phyloP scores from a whole-genome alignment of 2,888 invertebrate genomes.

The Geophilus truncorum region DNA sequence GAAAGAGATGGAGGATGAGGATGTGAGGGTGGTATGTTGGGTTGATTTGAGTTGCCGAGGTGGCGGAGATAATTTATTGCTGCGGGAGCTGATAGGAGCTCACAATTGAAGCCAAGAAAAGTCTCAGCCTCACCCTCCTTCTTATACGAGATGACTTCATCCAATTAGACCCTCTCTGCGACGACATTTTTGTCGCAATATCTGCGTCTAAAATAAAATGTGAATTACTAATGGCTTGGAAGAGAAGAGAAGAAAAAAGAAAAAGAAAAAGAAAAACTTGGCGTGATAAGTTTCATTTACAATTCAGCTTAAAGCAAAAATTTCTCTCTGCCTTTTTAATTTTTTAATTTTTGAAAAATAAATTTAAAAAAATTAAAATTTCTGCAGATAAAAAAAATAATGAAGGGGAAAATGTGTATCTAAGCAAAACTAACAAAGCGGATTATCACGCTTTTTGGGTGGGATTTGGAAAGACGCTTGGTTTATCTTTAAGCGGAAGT shows the following conservation, averaged over 20 bases:
- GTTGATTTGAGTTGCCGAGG: background rate
- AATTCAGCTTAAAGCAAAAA: too few species aligned
- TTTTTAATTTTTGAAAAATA: too few species aligned
- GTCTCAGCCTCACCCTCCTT: background rate
- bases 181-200: background rate
- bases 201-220: background rate
- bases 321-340: too few species aligned
- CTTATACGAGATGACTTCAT: background rate
- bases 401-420: background rate
- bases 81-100: constrained; percentile 25
- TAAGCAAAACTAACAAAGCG: background rate
- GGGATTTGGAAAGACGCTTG: too few species aligned
- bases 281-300: too few species aligned
- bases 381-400: too few species aligned
- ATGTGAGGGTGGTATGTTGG: background rate
- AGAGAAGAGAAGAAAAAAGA: background rate
- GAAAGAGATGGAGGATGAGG: background rate
- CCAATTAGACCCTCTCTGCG: background rate
- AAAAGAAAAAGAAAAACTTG: background rate
- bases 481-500: background rate
- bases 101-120: constrained; percentile 21
- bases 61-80: constrained; percentile 25
- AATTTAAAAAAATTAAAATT: too few species aligned
- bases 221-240: too few species aligned
- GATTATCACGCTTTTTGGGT: background rate